Conservation (phyloP, 2,113 vertebrate species). For the Aegotheles bennettii region DNA sequence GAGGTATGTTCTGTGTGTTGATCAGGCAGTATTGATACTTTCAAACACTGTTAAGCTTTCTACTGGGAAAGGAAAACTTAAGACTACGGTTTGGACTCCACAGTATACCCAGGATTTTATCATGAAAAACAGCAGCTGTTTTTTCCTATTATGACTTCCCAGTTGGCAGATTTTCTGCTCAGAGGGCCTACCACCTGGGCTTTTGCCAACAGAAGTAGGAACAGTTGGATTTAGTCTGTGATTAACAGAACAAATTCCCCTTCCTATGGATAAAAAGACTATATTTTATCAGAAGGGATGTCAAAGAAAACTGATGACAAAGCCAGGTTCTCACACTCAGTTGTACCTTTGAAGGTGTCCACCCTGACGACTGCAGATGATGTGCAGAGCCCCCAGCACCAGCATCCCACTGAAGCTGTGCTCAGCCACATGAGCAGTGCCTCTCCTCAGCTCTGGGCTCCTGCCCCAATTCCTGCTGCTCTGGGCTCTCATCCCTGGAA, state of each 20-base stretch:
- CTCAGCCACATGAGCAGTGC: not conserved
- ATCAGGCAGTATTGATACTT: not conserved
- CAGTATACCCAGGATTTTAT: not conserved
- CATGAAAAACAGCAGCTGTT: slow-evolving; percentile 25
- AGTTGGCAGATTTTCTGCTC: not conserved
- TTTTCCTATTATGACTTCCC: not conserved
- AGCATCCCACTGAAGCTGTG: not conserved
- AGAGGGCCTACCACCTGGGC: not conserved
- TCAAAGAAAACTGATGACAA: not conserved
- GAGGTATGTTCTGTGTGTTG: not conserved
- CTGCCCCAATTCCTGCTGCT: not conserved
- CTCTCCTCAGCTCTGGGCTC: not conserved
- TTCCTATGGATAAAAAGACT: not conserved
- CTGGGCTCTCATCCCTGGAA: not conserved
- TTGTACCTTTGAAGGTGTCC: accelerated
- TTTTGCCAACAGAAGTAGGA: not conserved
- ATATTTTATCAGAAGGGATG: not conserved
- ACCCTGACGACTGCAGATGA: accelerated
- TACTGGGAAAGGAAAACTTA: not conserved
- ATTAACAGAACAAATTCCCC: not conserved
- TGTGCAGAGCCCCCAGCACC: not conserved
- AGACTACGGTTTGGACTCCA: not conserved
- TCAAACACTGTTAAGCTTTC: not conserved
- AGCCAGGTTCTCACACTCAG: not conserved
- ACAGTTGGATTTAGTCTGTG: slow-evolving; percentile 1